Evolutionary conservation across 2,113 vertebrate genomes (phyloP), one percentile per base, ranked within the genome.

Genomic region (Xyliphius kryptos): DNA sequence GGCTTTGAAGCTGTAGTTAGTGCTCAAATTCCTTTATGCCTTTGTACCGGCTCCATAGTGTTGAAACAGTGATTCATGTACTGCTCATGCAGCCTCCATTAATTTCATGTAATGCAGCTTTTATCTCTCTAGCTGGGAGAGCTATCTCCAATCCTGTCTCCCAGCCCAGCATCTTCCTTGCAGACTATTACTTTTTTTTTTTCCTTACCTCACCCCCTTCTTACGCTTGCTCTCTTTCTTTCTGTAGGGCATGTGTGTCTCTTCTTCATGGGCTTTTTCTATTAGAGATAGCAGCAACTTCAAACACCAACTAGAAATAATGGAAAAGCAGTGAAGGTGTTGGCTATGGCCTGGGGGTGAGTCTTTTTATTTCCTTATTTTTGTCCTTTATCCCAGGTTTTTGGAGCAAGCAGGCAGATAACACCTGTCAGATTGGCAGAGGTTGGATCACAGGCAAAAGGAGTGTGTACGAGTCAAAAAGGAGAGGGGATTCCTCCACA

Each of bases 31-130:
- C 89, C 88, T 88, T 88, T 90, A 86, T 89, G 89, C 87, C 88
- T 92, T 91, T 92, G 89, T 93, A 85, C 88, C 77, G 79, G 81
- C 86, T 88, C 87, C 85, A 85, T 85, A 82, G 85, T 86, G 87
- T 86, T 90, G 89, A 90, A 91, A 93, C 88, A 88, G 88, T 93
- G 91, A 97, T 94, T 94, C 93, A 96, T 96, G 93, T 93, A 90
- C 89, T 88, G 86, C 85, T 85, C 85, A 85, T 88, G 88, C 89
- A 90, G 89, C 87, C 88, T 89, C 90, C 91, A 93, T 95, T 97
- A 93, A 95, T 95, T 95, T 92, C 89, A 87, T 91, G 91, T 94
- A 95, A 91, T 92, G 91, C 91, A 89, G 89, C 91, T 93, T 93
- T 95, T 94, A 96, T 94, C 92, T 93, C 83, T 56, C 78, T 91